These are phyloP conservation scores for Menura novaehollandiae DNA, from an alignment of 2,113 vertebrate genomes.

Conservation along the genomic window DNA sequence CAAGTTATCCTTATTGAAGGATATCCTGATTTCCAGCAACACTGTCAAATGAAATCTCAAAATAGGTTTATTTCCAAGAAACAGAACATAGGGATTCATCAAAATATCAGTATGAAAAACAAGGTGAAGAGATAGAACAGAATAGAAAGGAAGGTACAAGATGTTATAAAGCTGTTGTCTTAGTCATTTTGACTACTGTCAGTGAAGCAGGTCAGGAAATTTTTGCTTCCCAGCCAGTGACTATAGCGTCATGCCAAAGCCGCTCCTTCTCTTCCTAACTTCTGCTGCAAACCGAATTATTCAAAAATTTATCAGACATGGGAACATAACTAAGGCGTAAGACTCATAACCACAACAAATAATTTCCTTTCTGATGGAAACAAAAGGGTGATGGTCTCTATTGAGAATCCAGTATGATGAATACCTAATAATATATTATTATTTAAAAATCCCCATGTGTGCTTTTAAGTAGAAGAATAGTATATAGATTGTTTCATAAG, in stretches of 20 bases:
- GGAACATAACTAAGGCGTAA: background rate
- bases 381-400: constrained; percentile 24
- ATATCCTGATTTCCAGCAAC: background rate
- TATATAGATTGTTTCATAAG: background rate
- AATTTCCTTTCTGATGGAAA: background rate
- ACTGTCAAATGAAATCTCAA: background rate
- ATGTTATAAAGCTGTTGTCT: background rate
- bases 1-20: background rate
- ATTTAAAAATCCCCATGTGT: constrained; percentile 13
- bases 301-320: background rate
- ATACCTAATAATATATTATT: background rate
- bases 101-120: background rate
- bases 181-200: background rate
- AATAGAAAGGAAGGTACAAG: background rate
- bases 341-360: background rate
- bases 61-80: background rate
- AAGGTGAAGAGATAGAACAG: background rate
- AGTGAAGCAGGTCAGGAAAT: background rate
- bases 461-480: constrained; percentile 25
- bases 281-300: background rate
- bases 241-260: background rate
- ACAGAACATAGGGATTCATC: rapidly evolving
- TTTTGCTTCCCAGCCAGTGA: background rate
- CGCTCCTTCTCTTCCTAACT: background rate
- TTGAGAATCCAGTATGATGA: constrained; percentile 16